Base-by-base conservation (phyloP, 2,888 invertebrate species). In the Platycnemis pennipes region DNA sequence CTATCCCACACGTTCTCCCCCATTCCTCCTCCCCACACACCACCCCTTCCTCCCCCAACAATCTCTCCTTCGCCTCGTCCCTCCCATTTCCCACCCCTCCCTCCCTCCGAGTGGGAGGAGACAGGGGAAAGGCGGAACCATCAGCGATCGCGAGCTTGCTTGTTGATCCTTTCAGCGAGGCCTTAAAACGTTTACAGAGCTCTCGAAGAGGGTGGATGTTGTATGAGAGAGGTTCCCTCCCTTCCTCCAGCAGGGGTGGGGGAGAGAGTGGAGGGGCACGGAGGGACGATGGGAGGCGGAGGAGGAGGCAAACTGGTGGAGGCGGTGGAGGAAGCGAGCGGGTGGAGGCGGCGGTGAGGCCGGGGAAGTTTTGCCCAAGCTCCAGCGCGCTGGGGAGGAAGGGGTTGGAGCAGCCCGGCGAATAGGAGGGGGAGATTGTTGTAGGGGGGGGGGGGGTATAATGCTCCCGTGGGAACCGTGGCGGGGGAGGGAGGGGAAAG, bases 141-240 rank as follows among this genome's bases (percentile, higher is more conserved):
- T 91, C 91, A 91, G 91, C 91, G 45, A 56, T 56, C 94, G 94
- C 94, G 95, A 94, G 94, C 94, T 77, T 94, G 94, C 94, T 95
- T 95, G 95, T 95, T 95, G 95, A 95, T 95, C 94, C 95, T 95
- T 95, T 95, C 95, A 95, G 95, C 94, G 94, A 87, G 87, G 94
- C 88, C 94, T 94, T 95, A 95, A 95, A 95, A 95, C 95, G 95
- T 95, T 95, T 95, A 94, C 95, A 94, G 94, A 94, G 95, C 95
- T 95, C 95, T 95, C 94, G 94, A 95, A 91, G 91, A 91, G 91
- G 91, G 91, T 91, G 91, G 85, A 86, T 94, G 86, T 94, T 94
- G 85, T 86, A 86, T 46, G 86, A 86, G 85, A 94, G 49, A 85
- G 94, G 77, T 49, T 53, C 53, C 37, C 42, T 45, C 45, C 45